Base-by-base conservation (phyloP, 1,140 invertebrate genomes). In the Dreissena rostriformis region DNA sequence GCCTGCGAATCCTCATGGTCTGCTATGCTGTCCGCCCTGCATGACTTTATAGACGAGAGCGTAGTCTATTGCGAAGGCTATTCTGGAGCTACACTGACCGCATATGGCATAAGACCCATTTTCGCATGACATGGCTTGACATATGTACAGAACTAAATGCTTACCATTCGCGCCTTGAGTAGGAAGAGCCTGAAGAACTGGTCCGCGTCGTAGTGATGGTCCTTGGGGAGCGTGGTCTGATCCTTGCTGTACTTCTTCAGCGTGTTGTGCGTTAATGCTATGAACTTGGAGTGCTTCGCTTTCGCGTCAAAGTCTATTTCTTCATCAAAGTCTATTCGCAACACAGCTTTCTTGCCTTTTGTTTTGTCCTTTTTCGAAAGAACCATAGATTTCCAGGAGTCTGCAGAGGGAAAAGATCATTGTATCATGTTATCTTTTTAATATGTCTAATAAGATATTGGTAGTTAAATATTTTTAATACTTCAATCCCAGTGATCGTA, bases 161-260 rank as follows among this genome's bases (percentile, higher is more conserved):
- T 73, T 88, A 93, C 92, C 90, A 91, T 90, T 26, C 91, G 73
- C 67, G 87, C 87, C 12, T 87, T 87, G 57, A 90, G 90, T 24
- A 82, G 53, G 77, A 92, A 93, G 15, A 91, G 91, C 86, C 90
- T 91, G 82, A 93, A 91, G 39, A 95, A 89, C 61, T 91, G 91
- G 49, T 92, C 89, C 7, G 90, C 89, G 77, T 94, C 91, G 80
- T 94, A 94, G 84, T 94, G 94, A 22, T 94, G 87, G 88, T 94
- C 94, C 75, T 93, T 88, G 11, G 94, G 94, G 26, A 94, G 86
- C 0, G 93, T 94, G n/a, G 92, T 93, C 71, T 91, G 91, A 1
- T 90, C 89, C 72, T 91, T 92, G 75, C 86, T 92, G 91, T 94
- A 94, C 26, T 91, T 92, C 39, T 91, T 91, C 66, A 94, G 86